phyloP scores from a whole-genome alignment of 1,140 invertebrate genomes.

The Odontomachus brunneus region DNA sequence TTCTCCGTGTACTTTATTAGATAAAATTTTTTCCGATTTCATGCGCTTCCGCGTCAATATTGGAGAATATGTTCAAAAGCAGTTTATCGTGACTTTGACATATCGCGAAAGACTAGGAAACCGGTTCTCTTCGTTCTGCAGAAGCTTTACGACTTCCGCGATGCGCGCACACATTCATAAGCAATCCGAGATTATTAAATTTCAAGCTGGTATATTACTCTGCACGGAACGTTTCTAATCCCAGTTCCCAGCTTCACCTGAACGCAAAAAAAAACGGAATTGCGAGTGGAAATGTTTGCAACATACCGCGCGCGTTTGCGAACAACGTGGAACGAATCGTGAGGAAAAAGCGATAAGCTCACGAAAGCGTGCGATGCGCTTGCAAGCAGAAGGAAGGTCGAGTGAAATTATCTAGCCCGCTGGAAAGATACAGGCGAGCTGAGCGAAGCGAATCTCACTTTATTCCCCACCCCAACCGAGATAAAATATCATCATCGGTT shows the following conservation, averaged over 20 bases:
- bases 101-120: not conserved
- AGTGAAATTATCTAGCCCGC: not conserved
- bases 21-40: too few species aligned
- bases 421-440: not conserved
- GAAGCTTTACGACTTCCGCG: not conserved
- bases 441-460: not conserved
- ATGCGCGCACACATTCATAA: not conserved
- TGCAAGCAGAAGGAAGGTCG: not conserved
- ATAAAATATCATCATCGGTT: conserved; percentile 7
- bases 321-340: not conserved
- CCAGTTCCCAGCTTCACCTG: not conserved
- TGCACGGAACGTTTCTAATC: not conserved
- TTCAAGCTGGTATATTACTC: not conserved
- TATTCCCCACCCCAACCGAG: not conserved
- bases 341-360: not conserved
- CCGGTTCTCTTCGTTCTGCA: not conserved
- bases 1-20: too few species aligned
- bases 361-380: not conserved
- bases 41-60: not conserved
- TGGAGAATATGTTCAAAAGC: too few species aligned
- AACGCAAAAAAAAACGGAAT: not conserved
- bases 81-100: too few species aligned
- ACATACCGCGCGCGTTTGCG: not conserved
- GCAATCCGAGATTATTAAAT: conserved; percentile 5
- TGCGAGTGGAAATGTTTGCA: not conserved